Conservation (phyloP, 2,113 vertebrate species). For the Panthera uncia region DNA sequence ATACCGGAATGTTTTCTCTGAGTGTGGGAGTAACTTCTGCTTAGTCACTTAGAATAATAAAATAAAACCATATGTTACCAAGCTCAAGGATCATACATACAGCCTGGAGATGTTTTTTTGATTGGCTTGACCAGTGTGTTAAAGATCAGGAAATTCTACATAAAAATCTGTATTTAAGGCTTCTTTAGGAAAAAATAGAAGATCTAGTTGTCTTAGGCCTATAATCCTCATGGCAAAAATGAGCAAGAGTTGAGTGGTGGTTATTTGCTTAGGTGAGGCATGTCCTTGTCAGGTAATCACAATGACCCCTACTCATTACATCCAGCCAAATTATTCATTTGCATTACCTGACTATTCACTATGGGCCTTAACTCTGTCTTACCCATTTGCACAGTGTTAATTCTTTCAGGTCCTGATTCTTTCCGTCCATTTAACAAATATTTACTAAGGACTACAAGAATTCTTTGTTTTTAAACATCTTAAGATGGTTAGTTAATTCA, state of each 20-base stretch:
- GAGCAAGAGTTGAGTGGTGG: not conserved
- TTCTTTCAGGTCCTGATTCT: not conserved
- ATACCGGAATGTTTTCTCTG: conserved; percentile 9
- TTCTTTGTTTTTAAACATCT: not conserved
- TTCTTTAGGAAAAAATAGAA: not conserved
- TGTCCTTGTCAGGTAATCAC: not conserved
- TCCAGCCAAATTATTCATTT: not conserved
- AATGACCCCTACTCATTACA: not conserved
- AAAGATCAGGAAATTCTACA: conserved; percentile 8
- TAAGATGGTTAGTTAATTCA: conserved; percentile 7
- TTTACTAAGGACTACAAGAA: not conserved
- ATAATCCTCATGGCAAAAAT: not conserved
- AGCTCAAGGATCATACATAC: not conserved
- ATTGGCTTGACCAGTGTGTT: not conserved
- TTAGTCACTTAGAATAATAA: conserved; percentile 26
- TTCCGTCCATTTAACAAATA: not conserved
- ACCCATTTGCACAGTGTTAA: not conserved
- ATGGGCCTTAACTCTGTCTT: not conserved
- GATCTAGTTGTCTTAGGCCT: not conserved
- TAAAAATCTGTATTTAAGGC: not conserved
- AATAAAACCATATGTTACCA: not conserved
- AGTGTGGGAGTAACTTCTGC: not conserved
- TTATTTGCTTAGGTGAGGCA: not conserved
- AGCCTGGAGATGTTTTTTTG: not conserved
- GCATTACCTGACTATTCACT: not conserved